These are phyloP conservation scores for Cliona cf. orientalis DNA, from an alignment of 37 sponge, comb jelly and placozoan species.

Conservation along the genomic window DNA sequence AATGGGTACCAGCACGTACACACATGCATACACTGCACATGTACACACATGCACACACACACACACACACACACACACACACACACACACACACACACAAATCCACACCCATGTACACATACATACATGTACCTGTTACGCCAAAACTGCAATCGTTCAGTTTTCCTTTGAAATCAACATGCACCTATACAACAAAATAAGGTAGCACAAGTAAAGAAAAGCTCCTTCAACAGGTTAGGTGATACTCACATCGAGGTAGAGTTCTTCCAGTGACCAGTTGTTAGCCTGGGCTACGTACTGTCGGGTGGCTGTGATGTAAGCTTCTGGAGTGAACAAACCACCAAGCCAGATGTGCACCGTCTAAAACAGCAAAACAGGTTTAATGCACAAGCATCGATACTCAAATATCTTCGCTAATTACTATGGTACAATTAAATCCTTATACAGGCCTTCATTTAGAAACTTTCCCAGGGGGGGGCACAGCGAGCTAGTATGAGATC, in stretches of 20 bases:
- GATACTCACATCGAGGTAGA: slow-evolving; percentile 75
- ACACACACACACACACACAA: too few relatives aligned
- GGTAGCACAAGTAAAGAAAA: neutral
- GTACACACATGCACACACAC: too few relatives aligned
- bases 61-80: too few relatives aligned
- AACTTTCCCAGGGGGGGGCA: too few relatives aligned
- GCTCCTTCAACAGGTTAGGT: neutral
- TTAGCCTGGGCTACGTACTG: slow-evolving; percentile 96
- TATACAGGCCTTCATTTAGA: slow-evolving; percentile 14
- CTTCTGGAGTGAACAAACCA: slow-evolving; percentile 95
- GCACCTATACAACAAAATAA: slow-evolving; percentile 7
- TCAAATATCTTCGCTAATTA: too few relatives aligned
- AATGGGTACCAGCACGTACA: too few relatives aligned
- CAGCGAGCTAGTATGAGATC: too few relatives aligned
- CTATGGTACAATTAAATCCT: too few relatives aligned
- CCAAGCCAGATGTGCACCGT: slow-evolving; percentile 83
- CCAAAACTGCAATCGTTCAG: slow-evolving; percentile 74
- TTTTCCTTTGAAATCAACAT: slow-evolving; percentile 29
- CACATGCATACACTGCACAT: too few relatives aligned
- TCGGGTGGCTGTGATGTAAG: slow-evolving; percentile 94
- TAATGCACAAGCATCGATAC: neutral
- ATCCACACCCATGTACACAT: too few relatives aligned
- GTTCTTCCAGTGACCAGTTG: slow-evolving; percentile 95
- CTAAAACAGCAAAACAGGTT: slow-evolving; percentile 3
- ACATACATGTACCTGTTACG: slow-evolving; percentile 63